Evolutionary conservation across 2,888 invertebrate species (phyloP), one percentile per base, ranked within the genome.

Genomic region (Papilio gigon): DNA sequence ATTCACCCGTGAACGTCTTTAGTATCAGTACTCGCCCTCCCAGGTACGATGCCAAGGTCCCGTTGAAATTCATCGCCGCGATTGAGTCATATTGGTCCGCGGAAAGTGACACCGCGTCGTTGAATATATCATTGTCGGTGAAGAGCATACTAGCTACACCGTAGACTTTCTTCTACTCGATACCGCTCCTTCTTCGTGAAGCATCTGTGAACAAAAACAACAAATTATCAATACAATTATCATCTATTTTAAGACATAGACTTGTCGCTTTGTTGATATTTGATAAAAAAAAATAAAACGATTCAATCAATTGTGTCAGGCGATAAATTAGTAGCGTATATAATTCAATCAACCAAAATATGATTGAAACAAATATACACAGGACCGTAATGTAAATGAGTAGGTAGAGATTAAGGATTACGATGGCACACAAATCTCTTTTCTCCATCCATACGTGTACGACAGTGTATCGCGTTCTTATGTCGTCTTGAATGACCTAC

Each of bases 1-100:
- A 86, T 73, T 91, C 91, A 70, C 91, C 91, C 4, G 88, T 83
- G 33, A 92, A 81, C 17, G 91, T 89, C 72, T 90, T 90, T 73
- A 90, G 79, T 73, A 92, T 89, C 42, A 86, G 73, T 66, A 90
- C 85, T 70, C 90, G 89, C 72, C 85, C 84, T 33, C 85, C 84
- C 33, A 85, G 59, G 71, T 84, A 83, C 25, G 75, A 66, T 56
- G 69, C 69, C 6, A 80, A 76, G 35, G 87, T 81, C 67, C 82
- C 82, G 81, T 89, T 90, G 70, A 85, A 77, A 80, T 82, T 81
- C 90, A 90, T 89, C 73, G 81, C 83, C 73, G 81, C 76, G 53
- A 56, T 56, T 72, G 80, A 76, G 40, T 78, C 87, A 85, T 87
- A 75, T 74, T 82, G 65, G 17, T 69, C 65, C 25, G 47, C 30